Conservation (phyloP, 2,797 vertebrate genomes). For the Tokudaia muenninki region DNA sequence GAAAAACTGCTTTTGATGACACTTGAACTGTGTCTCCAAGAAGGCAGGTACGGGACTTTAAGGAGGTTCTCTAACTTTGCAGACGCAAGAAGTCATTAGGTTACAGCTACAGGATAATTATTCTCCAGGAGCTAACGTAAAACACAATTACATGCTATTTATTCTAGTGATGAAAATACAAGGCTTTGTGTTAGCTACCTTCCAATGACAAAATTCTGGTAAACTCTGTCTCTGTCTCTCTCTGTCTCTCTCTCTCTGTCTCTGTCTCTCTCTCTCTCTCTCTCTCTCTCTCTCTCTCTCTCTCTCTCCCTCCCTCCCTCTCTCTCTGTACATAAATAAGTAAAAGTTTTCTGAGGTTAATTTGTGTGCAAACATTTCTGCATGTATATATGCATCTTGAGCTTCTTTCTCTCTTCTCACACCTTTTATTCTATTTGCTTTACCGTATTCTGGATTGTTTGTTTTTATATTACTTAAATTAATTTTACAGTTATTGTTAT, state of each 20-base stretch:
- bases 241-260: neutral
- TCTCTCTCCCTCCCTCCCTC: neutral
- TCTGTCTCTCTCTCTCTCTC: rapidly evolving
- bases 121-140: slow-evolving; percentile 45
- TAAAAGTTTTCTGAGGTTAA: neutral
- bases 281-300: neutral
- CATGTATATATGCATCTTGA: no score
- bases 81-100: slow-evolving; percentile 66
- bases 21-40: slow-evolving; percentile 66
- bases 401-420: rapidly evolving
- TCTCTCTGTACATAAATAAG: neutral
- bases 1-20: slow-evolving; percentile 55
- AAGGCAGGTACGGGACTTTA: neutral
- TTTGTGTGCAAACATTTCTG: neutral
- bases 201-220: neutral
- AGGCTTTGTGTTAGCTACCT: neutral
- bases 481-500: neutral
- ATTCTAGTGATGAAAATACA: neutral
- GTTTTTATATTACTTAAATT: neutral
- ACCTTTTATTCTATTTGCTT: neutral
- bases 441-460: no score
- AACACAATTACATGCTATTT: slow-evolving; percentile 49
- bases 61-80: slow-evolving; percentile 46
- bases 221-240: neutral
- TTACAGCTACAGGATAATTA: slow-evolving; percentile 65